Evolutionary conservation across 1,140 invertebrate genomes (phyloP), one percentile per base, ranked within the genome.

Genomic region (Aporrectodea caliginosa): DNA sequence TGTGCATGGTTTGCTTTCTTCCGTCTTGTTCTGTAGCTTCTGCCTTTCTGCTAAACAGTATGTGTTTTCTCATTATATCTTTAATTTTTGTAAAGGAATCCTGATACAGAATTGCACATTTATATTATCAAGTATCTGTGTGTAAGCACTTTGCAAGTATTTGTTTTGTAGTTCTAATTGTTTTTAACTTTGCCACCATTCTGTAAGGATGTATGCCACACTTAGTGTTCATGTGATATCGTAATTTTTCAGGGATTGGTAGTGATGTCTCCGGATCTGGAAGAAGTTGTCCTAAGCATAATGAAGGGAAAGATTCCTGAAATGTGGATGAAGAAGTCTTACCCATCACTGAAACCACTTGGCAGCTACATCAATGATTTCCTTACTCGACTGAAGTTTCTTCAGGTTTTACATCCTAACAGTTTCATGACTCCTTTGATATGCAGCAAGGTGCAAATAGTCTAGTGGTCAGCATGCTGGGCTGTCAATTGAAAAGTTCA

Each of bases 261-360:
- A 77, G 91, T 96, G 0, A 93, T 98, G 92, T 95, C 94, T 0
- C 90, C 92, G 58, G 92, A 94, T 80, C 91, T 97, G n/a, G 96
- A 98, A 87, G 93, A 94, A 85, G 93, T 98, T 1, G 91, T 94
- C 35, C 91, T 91, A 16, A 93, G 93, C 77, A 94, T 97, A 82
- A 89, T 95, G 72, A 93, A 92, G 71, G 93, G 93, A 1, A 93
- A 92, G 89, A 94, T 97, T 79, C 95, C 88, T 1, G 85, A 83
- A 22, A 87, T 88, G 85, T 89, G 88, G 88, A 88, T 87, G 85
- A 88, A 86, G 80, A 85, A 84, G 69, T 88, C 88, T 14, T 89
- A 89, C 83, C 88, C 88, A 32, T 88, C 88, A 0, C 83, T 89
- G 31, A 88, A 88, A 81, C 87, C 87, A 16, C 84, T 88, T 22